Evolutionary conservation across 2,888 invertebrate genomes (phyloP), one percentile per base, ranked within the genome.

Genomic region (Phyllotreta striolata): DNA sequence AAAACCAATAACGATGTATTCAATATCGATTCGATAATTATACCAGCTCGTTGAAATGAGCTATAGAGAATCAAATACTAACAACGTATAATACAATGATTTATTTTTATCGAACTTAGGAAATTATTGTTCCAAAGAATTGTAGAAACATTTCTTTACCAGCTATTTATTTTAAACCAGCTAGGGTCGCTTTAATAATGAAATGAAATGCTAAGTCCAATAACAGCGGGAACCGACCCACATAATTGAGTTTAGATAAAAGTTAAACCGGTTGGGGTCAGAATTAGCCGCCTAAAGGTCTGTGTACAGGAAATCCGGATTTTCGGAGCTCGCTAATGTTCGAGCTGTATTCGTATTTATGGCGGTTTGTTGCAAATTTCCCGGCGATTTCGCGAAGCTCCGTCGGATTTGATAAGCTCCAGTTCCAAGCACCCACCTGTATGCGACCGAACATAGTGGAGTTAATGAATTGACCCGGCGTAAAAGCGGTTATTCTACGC

Each of bases 231-330:
- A 52, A 52, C 52, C 52, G 12, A 52, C 38, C 52, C 59, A 58
- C 55, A 62, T 65, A 62, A 58, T 65, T 58, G 38, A 58, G 55
- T 54, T 58, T 39, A 65, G 65, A 65, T 65, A 62, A 65, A 65
- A 65, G 62, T 65, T 57, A 55, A 65, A 65, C 62, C 47, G 65
- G 65, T 58, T 62, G 49, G 57, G 57, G 61, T 60, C 47, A 52
- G 52, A 66, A 66, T 66, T 63, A 61, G 57, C 54, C 43, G 60
- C 63, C 66, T 63, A 63, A 63, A 66, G 66, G 66, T 60, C 63
- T 65, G 60, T 52, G 52, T 63, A 63, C 66, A 63, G 62, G 57
- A 66, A 63, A 66, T 63, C 63, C 62, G 47, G 46, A 62, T 47
- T 61, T 47, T 38, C n/a, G 52, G 5, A 38, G 14, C 6, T 3